Evolutionary conservation across 2,888 invertebrate species (phyloP).

Genomic region (Cancer borealis): DNA sequence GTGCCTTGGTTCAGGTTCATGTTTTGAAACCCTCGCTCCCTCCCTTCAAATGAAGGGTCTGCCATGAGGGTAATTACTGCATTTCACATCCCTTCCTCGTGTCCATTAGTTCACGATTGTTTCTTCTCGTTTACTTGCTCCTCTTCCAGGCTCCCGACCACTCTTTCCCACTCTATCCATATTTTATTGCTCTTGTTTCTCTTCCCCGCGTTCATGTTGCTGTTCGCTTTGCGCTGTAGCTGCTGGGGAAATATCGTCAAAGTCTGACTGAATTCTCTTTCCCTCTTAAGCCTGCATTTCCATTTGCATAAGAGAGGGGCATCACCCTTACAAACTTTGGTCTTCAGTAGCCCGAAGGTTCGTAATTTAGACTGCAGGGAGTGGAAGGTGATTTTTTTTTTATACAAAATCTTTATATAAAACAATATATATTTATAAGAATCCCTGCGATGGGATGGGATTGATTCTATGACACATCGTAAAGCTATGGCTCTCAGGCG

Average conservation of each 20-base stretch:
- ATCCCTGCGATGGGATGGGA: neutral
- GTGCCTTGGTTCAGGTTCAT: neutral
- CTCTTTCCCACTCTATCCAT: neutral
- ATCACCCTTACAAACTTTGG: conserved; percentile 51
- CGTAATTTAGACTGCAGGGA: conserved; percentile 15
- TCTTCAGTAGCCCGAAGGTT: neutral
- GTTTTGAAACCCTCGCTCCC: neutral
- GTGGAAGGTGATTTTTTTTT: neutral
- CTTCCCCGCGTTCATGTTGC: neutral
- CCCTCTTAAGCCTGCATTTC: conserved; percentile 44
- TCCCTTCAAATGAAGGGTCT: conserved; percentile 3
- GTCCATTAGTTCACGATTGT: neutral
- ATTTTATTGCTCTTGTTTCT: neutral
- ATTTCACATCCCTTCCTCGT: neutral
- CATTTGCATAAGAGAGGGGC: conserved; percentile 52
- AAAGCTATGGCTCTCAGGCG: conserved; percentile 24
- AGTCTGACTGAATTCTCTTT: conserved; percentile 50
- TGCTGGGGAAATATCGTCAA: conserved; percentile 40
- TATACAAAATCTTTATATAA: neutral
- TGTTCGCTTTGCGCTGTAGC: conserved; percentile 10
- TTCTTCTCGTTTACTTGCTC: conserved; percentile 1
- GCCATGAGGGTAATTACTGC: neutral
- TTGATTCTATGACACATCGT: conserved; percentile 18
- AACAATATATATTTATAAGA: neutral
- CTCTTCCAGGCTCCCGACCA: neutral